Percentiles rank a stretch among this genome's conserved stretches.
These are phyloP conservation scores for Megamerina dolium DNA, from an alignment of 2,888 invertebrate species.

Conservation along the genomic window DNA sequence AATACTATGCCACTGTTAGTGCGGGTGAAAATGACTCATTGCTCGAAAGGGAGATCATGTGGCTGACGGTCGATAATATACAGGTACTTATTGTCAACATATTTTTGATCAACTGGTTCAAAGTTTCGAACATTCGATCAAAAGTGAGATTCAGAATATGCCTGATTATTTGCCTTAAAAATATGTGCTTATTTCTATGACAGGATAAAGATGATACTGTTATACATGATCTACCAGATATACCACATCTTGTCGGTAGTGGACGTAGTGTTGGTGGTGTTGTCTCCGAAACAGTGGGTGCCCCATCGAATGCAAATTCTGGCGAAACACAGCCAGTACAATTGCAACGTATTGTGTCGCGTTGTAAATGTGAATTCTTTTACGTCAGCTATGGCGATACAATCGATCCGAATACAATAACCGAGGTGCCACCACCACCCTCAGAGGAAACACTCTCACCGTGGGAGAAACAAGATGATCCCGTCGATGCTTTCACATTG, in stretches of 20 bases:
- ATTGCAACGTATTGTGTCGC: slow-evolving; percentile 92
- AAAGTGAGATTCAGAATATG: too few species aligned
- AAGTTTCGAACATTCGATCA: too few species aligned
- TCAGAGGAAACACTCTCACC: slow-evolving; percentile 63
- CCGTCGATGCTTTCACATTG: slow-evolving; percentile 93
- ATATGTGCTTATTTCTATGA: slow-evolving; percentile 13
- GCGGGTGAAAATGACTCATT: slow-evolving; percentile 67
- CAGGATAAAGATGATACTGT: slow-evolving; percentile 71
- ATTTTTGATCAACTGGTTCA: too few species aligned
- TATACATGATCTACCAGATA: slow-evolving; percentile 74
- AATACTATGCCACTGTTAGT: slow-evolving; percentile 97
- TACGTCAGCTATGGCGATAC: slow-evolving; percentile 89
- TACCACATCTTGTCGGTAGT: slow-evolving; percentile 84
- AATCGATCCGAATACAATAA: slow-evolving; percentile 51
- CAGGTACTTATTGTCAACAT: slow-evolving; percentile 51
- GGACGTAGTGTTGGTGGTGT: slow-evolving; percentile 97
- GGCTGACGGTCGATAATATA: slow-evolving; percentile 92
- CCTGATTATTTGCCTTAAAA: too few species aligned
- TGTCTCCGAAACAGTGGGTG: slow-evolving; percentile 85
- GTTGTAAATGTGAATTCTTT: slow-evolving; percentile 97
- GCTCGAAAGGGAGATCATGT: slow-evolving; percentile 84
- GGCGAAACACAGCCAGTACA: slow-evolving; percentile 57
- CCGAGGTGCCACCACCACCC: slow-evolving; percentile 66
- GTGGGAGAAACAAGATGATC: slow-evolving; percentile 77
- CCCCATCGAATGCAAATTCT: slow-evolving; percentile 61